A percentile compares a stretch with the other conserved stretches of the same genome.
Evolutionary conservation across 2,888 invertebrate genomes (phyloP).

Genomic region (Noctua fimbriata): DNA sequence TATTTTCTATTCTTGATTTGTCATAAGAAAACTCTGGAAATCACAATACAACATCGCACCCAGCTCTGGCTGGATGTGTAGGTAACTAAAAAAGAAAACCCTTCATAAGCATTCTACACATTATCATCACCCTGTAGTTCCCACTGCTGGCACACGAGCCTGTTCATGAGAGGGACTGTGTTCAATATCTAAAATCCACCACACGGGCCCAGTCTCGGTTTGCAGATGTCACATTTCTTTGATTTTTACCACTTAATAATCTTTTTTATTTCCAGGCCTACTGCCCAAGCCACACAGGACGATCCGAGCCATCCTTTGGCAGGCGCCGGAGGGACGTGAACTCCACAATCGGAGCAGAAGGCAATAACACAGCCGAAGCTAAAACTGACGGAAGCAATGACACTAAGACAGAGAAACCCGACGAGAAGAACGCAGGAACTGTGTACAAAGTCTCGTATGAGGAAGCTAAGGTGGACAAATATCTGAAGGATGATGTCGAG

Average conservation of each 20-base stretch:
- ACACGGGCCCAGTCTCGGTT: not conserved
- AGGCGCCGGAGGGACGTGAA: constrained; percentile 91
- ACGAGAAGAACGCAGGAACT: constrained; percentile 74
- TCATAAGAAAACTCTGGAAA: not conserved
- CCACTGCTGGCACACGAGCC: not conserved
- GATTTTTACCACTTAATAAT: not conserved
- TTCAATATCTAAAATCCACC: not conserved
- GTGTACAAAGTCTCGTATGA: constrained; percentile 85
- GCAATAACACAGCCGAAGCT: constrained; percentile 80
- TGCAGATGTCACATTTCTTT: not conserved
- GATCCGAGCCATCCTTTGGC: constrained; percentile 96
- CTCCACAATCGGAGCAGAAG: constrained; percentile 76
- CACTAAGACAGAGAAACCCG: constrained; percentile 70
- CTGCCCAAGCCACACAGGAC: constrained; percentile 94
- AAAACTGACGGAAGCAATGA: constrained; percentile 72
- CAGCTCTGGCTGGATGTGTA: not conserved
- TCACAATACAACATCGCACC: not conserved
- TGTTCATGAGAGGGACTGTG: not conserved
- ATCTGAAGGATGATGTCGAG: constrained; percentile 89
- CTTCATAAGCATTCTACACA: too few relatives aligned
- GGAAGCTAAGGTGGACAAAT: constrained; percentile 84
- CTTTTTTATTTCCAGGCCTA: constrained; percentile 91
- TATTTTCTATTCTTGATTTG: not conserved
- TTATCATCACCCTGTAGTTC: too few relatives aligned
- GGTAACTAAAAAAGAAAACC: not conserved